A percentile compares a stretch with the other conserved stretches of the same genome.
Evolutionary conservation across 2,797 vertebrate species (phyloP).

Genomic region (Ataeniobius toweri): DNA sequence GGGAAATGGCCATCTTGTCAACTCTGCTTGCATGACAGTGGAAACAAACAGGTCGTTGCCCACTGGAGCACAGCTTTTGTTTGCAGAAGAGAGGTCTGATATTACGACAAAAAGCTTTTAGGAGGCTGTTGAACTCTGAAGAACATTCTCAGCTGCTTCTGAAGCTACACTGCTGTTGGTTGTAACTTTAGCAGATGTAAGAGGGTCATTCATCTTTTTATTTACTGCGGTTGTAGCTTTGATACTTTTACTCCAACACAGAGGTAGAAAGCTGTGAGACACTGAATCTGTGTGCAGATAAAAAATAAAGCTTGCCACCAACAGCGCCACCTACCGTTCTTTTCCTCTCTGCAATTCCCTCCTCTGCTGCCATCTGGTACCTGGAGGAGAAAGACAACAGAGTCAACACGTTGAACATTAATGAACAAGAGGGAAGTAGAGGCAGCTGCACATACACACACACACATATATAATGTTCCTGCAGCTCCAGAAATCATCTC

Average conservation of each 20-base stretch:
- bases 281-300: neutral
- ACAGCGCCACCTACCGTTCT: constrained; percentile 74
- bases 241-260: neutral
- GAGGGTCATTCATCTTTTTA: neutral
- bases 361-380: constrained; percentile 94
- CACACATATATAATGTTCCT: too few relatives aligned
- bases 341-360: constrained; percentile 85
- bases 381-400: constrained; percentile 63
- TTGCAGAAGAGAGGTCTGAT: neutral
- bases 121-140: neutral
- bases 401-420: neutral
- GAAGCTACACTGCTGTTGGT: neutral
- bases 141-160: neutral
- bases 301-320: neutral
- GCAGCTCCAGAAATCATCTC: neutral
- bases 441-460: neutral
- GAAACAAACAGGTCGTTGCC: too few relatives aligned
- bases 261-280: neutral
- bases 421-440: neutral
- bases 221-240: neutral
- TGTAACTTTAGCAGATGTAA: neutral
- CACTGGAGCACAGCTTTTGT: neutral
- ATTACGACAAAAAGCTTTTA: neutral
- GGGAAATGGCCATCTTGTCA: neutral
- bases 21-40: neutral